phyloP scores from a whole-genome alignment of 2,888 invertebrate genomes.

The Halocaridina rubra region DNA sequence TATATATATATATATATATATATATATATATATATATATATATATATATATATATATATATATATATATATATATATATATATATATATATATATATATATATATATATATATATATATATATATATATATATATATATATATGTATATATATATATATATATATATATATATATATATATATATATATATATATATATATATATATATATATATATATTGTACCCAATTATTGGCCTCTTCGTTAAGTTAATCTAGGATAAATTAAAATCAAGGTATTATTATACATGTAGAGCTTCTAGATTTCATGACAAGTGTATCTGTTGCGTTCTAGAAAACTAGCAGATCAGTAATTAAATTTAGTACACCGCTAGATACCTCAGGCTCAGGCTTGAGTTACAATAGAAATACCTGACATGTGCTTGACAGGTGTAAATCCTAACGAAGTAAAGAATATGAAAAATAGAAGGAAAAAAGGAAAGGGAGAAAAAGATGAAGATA shows the following conservation, averaged over 20 bases:
- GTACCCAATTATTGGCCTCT: background rate
- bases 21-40: background rate
- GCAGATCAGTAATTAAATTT: no score
- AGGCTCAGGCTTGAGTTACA: no score
- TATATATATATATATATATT: background rate
- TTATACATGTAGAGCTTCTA: no score
- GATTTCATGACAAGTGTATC: no score
- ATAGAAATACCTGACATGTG: no score
- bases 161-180: background rate
- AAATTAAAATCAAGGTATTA: no score
- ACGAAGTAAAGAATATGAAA: background rate
- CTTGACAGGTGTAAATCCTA: background rate
- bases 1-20: no score
- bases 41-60: background rate
- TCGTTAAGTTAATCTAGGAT: no score
- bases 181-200: background rate
- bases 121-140: background rate
- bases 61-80: background rate
- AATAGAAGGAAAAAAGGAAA: background rate
- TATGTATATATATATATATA: background rate
- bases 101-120: background rate
- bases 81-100: background rate
- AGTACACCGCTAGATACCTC: no score
- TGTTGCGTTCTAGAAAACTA: no score
- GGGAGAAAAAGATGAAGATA: background rate